Conservation (phyloP, 2,888 invertebrate species). For the Tenthredo scrophulariae region DNA sequence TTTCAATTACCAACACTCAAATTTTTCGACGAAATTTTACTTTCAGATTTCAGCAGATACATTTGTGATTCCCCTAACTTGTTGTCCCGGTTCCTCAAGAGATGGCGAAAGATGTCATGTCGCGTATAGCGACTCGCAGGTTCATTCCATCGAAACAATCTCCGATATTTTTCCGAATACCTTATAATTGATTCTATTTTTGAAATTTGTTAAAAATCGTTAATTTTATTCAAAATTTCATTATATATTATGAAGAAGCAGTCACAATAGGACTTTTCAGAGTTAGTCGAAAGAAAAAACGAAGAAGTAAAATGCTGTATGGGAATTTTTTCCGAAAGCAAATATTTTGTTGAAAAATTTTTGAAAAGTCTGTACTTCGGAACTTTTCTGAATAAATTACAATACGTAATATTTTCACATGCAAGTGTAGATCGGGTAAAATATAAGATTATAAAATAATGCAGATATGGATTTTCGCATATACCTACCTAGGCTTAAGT, state of each 20-base stretch:
- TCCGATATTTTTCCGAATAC: not conserved
- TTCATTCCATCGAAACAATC: not conserved
- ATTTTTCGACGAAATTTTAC: no score
- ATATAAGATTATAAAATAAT: not conserved
- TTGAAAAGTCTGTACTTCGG: not conserved
- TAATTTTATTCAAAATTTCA: not conserved
- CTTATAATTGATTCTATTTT: not conserved
- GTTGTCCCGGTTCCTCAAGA: not conserved
- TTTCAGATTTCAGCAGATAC: constrained; percentile 2
- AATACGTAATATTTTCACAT: not conserved
- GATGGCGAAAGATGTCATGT: constrained; percentile 20
- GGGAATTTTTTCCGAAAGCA: not conserved
- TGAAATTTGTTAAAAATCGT: not conserved
- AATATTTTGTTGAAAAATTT: not conserved
- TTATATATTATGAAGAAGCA: not conserved
- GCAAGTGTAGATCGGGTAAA: not conserved
- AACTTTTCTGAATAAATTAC: not conserved
- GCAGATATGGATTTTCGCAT: not conserved
- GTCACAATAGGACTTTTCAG: not conserved
- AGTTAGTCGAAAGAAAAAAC: not conserved
- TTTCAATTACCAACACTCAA: not conserved
- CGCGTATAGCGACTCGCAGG: not conserved
- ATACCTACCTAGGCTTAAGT: not conserved
- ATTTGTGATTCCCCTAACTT: constrained; percentile 3
- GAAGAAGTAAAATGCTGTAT: not conserved